phyloP scores from a whole-genome alignment of 2,113 vertebrate genomes.

The Glaucidium brasilianum region DNA sequence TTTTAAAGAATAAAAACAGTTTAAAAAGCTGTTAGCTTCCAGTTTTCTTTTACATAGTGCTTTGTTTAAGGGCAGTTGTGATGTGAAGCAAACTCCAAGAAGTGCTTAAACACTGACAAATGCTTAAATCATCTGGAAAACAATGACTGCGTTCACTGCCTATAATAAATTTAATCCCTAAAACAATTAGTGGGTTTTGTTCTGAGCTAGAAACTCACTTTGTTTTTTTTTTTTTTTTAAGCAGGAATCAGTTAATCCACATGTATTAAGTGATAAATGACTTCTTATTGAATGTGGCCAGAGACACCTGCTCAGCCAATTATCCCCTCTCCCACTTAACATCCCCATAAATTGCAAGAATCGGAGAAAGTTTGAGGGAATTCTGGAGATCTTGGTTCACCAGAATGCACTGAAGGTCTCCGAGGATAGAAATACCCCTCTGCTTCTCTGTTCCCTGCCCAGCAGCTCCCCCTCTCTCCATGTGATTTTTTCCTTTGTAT shows the following conservation, averaged over 20 bases:
- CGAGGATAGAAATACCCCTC: background rate
- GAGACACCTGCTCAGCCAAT: background rate
- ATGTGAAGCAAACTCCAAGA: background rate
- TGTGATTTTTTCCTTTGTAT: background rate
- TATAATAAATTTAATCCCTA: background rate
- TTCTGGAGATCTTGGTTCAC: background rate
- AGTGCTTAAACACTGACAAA: background rate
- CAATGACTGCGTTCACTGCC: background rate
- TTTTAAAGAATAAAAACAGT: background rate
- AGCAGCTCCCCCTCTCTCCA: background rate
- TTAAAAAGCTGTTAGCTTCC: background rate
- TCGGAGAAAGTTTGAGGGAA: background rate
- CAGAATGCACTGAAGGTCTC: background rate
- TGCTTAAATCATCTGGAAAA: background rate
- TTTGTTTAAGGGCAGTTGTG: background rate
- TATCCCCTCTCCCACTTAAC: background rate
- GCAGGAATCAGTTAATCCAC: background rate
- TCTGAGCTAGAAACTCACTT: background rate
- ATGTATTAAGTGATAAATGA: background rate
- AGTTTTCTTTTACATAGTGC: background rate
- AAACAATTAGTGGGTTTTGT: background rate
- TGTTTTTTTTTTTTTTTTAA: background rate
- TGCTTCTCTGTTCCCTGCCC: background rate
- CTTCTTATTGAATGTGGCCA: background rate
- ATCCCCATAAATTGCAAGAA: background rate